Percentiles rank a stretch among this genome's conserved stretches.
phyloP scores from a whole-genome alignment of 2,888 invertebrate species.

The Seladonia tumulorum region DNA sequence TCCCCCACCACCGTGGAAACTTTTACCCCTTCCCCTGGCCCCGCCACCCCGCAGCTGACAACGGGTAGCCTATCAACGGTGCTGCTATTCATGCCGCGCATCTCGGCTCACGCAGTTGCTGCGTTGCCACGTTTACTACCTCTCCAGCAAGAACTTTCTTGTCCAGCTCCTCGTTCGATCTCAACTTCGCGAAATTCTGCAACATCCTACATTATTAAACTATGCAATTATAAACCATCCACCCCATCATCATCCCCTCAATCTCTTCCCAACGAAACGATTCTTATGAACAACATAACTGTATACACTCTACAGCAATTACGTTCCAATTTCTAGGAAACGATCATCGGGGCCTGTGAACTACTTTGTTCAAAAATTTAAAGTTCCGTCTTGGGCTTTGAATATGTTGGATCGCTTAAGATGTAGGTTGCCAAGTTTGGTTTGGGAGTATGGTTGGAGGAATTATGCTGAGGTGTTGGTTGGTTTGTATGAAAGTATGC shows the following conservation, averaged over 20 bases:
- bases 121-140: slow-evolving; percentile 70
- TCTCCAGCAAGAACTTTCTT: slow-evolving; percentile 59
- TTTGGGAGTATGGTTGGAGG: neutral
- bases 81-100: slow-evolving; percentile 77
- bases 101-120: slow-evolving; percentile 75
- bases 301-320: neutral
- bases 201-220: neutral
- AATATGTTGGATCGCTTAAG: slow-evolving; percentile 5
- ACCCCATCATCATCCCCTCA: neutral
- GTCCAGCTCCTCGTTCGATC: slow-evolving; percentile 52
- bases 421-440: neutral
- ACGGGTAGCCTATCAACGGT: slow-evolving; percentile 63
- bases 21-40: slow-evolving; percentile 61
- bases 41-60: slow-evolving; percentile 10
- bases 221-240: neutral
- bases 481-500: neutral
- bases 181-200: slow-evolving; percentile 23
- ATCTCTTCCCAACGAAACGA: neutral
- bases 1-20: slow-evolving; percentile 66
- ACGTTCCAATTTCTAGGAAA: neutral
- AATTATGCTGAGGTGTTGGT: neutral
- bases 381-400: slow-evolving; percentile 47
- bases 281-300: neutral
- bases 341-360: neutral
- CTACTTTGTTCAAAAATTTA: slow-evolving; percentile 14